Evolutionary conservation across 2,113 vertebrate genomes (phyloP).

Genomic region (Pogona vitticeps): DNA sequence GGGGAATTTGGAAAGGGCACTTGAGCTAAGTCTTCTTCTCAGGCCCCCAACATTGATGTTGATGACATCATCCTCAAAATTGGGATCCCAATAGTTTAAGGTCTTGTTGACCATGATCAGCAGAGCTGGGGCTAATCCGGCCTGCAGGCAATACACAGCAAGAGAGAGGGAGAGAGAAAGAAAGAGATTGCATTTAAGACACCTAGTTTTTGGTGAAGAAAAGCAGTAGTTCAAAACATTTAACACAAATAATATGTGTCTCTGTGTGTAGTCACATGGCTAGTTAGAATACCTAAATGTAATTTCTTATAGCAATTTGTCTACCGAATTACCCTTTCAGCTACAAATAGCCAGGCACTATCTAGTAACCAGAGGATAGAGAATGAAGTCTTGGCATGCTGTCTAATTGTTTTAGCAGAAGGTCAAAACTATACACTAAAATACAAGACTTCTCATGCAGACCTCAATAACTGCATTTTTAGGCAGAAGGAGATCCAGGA

Average conservation of each 20-base stretch:
- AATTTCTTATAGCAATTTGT: neutral
- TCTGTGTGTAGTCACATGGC: neutral
- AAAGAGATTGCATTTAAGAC: neutral
- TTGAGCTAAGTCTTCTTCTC: constrained; percentile 86
- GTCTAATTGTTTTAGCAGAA: neutral
- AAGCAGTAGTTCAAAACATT: neutral
- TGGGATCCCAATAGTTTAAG: constrained; percentile 76
- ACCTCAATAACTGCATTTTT: neutral
- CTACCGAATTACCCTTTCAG: neutral
- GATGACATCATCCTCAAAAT: constrained; percentile 83
- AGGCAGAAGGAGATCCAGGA: neutral
- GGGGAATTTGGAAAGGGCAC: constrained; percentile 88
- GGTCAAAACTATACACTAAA: neutral
- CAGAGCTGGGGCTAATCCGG: constrained; percentile 48
- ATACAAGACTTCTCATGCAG: neutral
- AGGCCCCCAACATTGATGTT: constrained; percentile 94
- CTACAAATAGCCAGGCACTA: neutral
- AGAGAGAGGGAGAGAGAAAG: neutral
- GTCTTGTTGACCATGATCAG: constrained; percentile 86
- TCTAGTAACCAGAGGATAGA: neutral
- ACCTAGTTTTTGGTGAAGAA: neutral
- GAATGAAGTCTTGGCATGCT: neutral
- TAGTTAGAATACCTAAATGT: neutral
- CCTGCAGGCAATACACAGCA: constrained; percentile 41
- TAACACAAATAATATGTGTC: neutral